phyloP scores from a whole-genome alignment of 2,113 vertebrate species.

The Ciconia stormi region DNA sequence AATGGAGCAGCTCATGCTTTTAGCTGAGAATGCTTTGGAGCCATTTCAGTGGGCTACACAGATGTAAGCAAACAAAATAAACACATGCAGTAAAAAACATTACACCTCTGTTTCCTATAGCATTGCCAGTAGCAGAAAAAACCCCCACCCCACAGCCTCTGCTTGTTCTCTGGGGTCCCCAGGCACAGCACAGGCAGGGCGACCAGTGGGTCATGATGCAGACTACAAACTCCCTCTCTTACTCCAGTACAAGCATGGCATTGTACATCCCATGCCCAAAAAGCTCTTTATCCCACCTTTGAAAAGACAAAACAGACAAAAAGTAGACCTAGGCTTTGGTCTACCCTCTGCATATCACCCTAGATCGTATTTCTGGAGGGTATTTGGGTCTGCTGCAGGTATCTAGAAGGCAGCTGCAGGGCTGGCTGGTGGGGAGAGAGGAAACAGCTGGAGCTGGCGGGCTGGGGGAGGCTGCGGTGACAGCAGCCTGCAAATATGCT shows the following conservation, averaged over 20 bases:
- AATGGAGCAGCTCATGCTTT: conserved; percentile 7
- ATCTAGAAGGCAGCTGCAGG: neutral
- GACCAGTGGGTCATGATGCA: neutral
- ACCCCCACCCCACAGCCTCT: neutral
- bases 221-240: neutral
- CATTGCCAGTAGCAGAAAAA: neutral
- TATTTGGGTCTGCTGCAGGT: neutral
- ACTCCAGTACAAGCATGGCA: neutral
- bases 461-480: neutral
- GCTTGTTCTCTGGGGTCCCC: neutral
- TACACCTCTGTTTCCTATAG: neutral
- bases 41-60: neutral
- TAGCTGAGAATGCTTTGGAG: neutral
- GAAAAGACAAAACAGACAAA: neutral
- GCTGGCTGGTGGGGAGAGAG: neutral
- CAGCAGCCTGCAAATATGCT: neutral
- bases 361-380: neutral
- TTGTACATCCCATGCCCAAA: neutral
- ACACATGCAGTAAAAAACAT: neutral
- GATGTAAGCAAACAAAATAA: neutral
- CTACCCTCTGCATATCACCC: neutral
- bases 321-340: neutral
- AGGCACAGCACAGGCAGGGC: neutral
- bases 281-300: neutral
- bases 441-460: neutral